These are phyloP conservation scores for Oxystoma pomonae DNA, from an alignment of 2,888 invertebrate species.

Conservation along the genomic window DNA sequence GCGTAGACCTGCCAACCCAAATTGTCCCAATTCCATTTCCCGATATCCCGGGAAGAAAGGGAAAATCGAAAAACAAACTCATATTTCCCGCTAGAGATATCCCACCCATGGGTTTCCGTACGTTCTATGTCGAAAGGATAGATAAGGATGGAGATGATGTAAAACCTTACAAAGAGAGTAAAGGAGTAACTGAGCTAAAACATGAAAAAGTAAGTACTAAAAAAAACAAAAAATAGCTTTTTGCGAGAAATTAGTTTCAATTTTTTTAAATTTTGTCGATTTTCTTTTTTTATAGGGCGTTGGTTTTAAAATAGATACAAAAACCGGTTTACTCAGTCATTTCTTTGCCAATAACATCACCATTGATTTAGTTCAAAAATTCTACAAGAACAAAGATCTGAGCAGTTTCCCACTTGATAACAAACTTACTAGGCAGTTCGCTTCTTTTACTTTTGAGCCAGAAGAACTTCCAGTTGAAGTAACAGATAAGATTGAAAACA, in stretches of 20 bases:
- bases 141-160: background rate
- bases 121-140: constrained; percentile 51
- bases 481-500: background rate
- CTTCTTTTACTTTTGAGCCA: background rate
- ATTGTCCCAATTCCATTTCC: background rate
- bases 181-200: no score
- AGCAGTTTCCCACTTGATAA: background rate
- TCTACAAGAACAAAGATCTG: constrained; percentile 7
- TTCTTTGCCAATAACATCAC: constrained; percentile 20
- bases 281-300: constrained; percentile 23
- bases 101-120: constrained; percentile 63
- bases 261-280: no score
- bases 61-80: background rate
- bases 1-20: background rate
- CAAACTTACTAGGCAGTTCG: background rate
- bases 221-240: no score
- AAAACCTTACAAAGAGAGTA: background rate
- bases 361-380: constrained; percentile 22
- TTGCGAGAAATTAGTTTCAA: no score
- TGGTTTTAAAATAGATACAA: constrained; percentile 51
- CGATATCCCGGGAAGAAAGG: constrained; percentile 29
- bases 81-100: constrained; percentile 62
- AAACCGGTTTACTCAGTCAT: constrained; percentile 18
- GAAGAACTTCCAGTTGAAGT: background rate
- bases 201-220: no score